Evolutionary conservation across 2,888 invertebrate genomes (phyloP), one percentile per base, ranked within the genome.

Genomic region (Scrobipalpa atriplicella): DNA sequence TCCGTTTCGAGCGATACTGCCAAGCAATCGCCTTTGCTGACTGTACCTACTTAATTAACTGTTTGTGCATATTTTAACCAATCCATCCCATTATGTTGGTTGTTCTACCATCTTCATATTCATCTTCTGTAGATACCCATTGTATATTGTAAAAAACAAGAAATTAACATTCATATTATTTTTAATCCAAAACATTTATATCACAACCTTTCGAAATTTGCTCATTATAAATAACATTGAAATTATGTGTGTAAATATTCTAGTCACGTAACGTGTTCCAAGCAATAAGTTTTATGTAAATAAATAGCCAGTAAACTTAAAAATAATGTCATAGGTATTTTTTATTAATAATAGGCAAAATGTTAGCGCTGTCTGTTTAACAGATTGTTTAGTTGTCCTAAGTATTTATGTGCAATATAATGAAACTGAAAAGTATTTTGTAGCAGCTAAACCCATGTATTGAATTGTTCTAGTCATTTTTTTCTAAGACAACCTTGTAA

Each of bases 261-360:
- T 72, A 72, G 74, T 60, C 11, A 72, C 71, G 81, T 36, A 38
- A 89, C 90, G 90, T 90, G 90, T 90, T 79, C 75, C 80, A 89
- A 90, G 90, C 90, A 90, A 90, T 90, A 90, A 86, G 76, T 77
- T 79, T 77, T 18, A 66, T 69, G 65, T 70, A 64, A 62, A 16
- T 64, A 66, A 66, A 62, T 58, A 61, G 52, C n/a, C 13, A 38
- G 13, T 38, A 36, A 58, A 19, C 29, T 54, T 8, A 11, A 29
- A n/a, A 29, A 19, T 58, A 38, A 38, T n/a, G 38, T 13, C 52
- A 62, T 47, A 41, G 13, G 52, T 52, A 47, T 47, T 47, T 10
- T 43, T 51, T 52, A 52, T 64, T 38, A 62, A 16, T 39, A 11
- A 18, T 13, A 18, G 19, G 10, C 21, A 56, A 21, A 54, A 36